Conservation (phyloP, 2,113 vertebrate species). For the Protobothrops flavoviridis region DNA sequence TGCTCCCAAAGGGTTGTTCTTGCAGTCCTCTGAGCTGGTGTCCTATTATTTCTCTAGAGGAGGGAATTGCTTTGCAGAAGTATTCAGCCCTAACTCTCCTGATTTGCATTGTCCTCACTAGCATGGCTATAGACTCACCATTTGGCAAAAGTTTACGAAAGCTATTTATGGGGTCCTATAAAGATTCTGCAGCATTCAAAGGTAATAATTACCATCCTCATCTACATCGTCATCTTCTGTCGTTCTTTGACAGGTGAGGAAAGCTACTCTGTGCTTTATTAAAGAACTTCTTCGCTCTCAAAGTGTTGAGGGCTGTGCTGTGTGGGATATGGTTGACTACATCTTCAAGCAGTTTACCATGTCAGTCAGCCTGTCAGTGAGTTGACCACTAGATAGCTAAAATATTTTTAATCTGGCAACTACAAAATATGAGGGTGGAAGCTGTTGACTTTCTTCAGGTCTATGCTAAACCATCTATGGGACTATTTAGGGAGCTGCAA, state of each 20-base stretch:
- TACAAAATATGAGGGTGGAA: neutral
- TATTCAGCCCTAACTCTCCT: neutral
- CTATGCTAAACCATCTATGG: neutral
- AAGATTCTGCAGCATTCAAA: neutral
- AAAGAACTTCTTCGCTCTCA: conserved; percentile 15
- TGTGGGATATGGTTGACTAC: conserved; percentile 21
- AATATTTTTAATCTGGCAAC: neutral
- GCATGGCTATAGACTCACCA: neutral
- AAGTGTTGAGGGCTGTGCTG: conserved; percentile 12
- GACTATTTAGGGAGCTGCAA: neutral
- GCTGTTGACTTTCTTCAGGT: neutral
- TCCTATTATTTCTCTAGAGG: neutral
- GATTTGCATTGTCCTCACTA: neutral
- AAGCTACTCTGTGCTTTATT: neutral
- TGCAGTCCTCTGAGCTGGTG: neutral
- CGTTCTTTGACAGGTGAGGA: neutral
- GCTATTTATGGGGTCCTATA: neutral
- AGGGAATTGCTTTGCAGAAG: neutral
- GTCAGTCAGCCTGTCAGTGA: neutral
- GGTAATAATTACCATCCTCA: neutral
- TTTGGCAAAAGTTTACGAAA: neutral
- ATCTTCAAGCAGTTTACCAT: conserved; percentile 4
- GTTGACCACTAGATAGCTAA: neutral
- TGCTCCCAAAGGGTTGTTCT: neutral
- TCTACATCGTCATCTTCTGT: neutral